Percentiles rank a stretch among this genome's conserved stretches.
phyloP scores from a whole-genome alignment of 2,113 vertebrate genomes.

The Hylia prasina region DNA sequence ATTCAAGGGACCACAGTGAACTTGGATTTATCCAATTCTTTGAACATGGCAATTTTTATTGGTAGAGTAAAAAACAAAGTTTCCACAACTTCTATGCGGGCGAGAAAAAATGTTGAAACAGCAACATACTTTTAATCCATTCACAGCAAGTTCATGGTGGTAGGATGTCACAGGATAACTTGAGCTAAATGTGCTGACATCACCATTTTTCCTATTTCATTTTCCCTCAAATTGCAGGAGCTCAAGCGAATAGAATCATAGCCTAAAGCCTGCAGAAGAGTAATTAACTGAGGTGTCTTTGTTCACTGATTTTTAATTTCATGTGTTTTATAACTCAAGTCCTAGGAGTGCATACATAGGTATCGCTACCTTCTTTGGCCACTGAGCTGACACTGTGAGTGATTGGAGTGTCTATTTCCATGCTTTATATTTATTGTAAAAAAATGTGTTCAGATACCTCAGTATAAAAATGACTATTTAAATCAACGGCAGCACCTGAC shows the following conservation, averaged over 20 bases:
- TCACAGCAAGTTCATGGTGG: background rate
- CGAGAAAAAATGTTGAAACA: background rate
- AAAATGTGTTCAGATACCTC: background rate
- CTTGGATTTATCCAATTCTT: background rate
- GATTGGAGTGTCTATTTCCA: background rate
- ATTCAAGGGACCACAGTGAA: background rate
- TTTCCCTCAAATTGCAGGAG: background rate
- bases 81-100: background rate
- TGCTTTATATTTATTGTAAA: background rate
- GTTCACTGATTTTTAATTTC: background rate
- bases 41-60: background rate
- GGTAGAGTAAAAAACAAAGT: background rate
- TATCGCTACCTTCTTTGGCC: background rate
- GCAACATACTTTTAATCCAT: background rate
- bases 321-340: background rate
- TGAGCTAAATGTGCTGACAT: background rate
- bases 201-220: background rate
- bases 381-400: background rate
- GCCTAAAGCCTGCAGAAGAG: background rate
- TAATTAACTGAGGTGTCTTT: constrained; percentile 35
- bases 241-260: background rate
- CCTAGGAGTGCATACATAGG: background rate
- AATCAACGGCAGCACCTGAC: background rate
- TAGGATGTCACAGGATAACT: background rate
- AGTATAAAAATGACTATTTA: background rate